Evolutionary conservation across 2,888 invertebrate genomes (phyloP), one percentile per base, ranked within the genome.

Genomic region (Mythimna ferrago): DNA sequence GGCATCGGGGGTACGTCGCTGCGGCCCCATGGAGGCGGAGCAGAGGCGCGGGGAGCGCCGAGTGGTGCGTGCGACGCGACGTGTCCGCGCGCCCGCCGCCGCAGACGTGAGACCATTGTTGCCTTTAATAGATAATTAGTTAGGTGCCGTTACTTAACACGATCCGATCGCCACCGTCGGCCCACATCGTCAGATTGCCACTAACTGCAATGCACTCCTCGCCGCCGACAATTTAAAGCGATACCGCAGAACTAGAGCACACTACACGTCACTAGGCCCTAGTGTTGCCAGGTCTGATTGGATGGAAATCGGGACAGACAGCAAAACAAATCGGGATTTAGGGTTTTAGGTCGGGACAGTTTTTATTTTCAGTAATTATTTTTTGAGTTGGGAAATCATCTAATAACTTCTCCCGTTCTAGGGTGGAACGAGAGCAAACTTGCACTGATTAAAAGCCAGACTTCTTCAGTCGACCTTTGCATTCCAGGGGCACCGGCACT

Each of bases 51-150:
- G 75, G 84, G 75, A 74, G 84, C 80, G 76, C 66, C 69, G 81
- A 76, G 84, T 80, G 86, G 88, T 88, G 89, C 90, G 90, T 91
- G 89, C 87, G 85, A 87, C 87, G 87, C 86, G 91, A 91, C 89
- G 91, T 90, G 91, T 88, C 86, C 85, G 88, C 82, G 87, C 87
- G 86, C 87, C 82, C 86, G 86, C 86, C 88, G 80, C 77, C 86
- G 87, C 82, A 89, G 92, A 94, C 94, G 94, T 94, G 94, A 90
- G 92, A 91, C 94, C 91, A 95, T 95, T 95, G 95, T 95, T 93
- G 94, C 89, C 91, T 92, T 88, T 94, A 94, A 95, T 94, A 95
- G 94, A 92, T 95, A 95, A 95, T 96, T 95, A 96, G 95, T 91
- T 92, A 89, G 92, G 87, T 94, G 92, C 95, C 95, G 95, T 96